These are phyloP conservation scores for Trididemnum nubilum DNA, from an alignment of 23 tunicate species.

Conservation along the genomic window DNA sequence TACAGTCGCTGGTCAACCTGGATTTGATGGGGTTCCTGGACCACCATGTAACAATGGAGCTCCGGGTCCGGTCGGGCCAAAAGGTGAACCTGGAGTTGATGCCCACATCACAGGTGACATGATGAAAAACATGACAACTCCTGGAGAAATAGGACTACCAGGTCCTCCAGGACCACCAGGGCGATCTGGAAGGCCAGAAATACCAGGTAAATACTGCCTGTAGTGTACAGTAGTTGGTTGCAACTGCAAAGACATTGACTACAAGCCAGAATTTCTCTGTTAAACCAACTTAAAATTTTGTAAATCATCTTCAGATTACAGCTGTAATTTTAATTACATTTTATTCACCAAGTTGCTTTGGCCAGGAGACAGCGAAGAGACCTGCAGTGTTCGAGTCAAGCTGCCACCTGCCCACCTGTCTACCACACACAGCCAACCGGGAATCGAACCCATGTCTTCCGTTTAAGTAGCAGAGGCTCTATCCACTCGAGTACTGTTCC, in stretches of 20 bases:
- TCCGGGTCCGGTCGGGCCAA: constrained; percentile 63
- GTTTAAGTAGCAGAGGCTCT: no score
- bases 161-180: constrained; percentile 87
- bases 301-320: no score
- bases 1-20: constrained; percentile 67
- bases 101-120: constrained; percentile 46
- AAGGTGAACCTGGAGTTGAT: constrained; percentile 63
- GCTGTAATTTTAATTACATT: no score
- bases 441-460: no score
- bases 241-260: background rate
- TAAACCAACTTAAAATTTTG: background rate
- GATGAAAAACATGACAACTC: constrained; percentile 70
- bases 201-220: constrained; percentile 29
- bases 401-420: no score
- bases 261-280: background rate
- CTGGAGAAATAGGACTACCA: constrained; percentile 65
- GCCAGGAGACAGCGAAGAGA: no score
- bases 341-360: no score
- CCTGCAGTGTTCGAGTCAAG: no score
- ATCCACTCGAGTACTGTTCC: no score
- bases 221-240: no score
- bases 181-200: constrained; percentile 32
- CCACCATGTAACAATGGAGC: constrained; percentile 53
- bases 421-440: no score
- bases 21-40: constrained; percentile 76